Evolutionary conservation across 1,140 invertebrate species (phyloP).

Genomic region (Macrosteles quadrilineatus): DNA sequence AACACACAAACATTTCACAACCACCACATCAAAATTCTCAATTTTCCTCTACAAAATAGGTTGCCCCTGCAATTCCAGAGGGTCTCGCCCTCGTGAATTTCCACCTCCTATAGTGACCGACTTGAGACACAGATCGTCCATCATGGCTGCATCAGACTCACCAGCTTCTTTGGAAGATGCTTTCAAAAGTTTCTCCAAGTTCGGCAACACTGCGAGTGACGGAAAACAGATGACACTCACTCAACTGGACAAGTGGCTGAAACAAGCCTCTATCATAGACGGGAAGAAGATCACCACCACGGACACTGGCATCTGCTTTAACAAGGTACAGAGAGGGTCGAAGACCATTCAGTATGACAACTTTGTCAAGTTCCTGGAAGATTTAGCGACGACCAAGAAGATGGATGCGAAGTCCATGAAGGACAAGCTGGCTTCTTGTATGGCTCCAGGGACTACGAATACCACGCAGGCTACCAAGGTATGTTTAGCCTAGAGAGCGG

Average conservation of each 20-base stretch:
- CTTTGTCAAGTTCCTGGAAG: constrained; percentile 79
- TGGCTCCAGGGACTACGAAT: constrained; percentile 63
- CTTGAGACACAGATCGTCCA: too few relatives aligned
- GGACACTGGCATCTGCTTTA: constrained; percentile 68
- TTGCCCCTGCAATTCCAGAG: constrained; percentile 12
- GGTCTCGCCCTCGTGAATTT: too few relatives aligned
- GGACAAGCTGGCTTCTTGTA: constrained; percentile 72
- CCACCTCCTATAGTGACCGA: too few relatives aligned
- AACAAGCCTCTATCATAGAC: constrained; percentile 72
- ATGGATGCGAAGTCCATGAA: constrained; percentile 71
- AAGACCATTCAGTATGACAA: constrained; percentile 52
- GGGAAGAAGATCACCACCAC: constrained; percentile 68
- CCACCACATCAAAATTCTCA: too few relatives aligned
- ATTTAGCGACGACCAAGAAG: constrained; percentile 77
- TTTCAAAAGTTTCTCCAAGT: constrained; percentile 78
- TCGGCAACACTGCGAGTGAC: constrained; percentile 79
- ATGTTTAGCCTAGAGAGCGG: too few relatives aligned
- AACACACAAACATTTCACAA: too few relatives aligned
- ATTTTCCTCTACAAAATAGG: neutral
- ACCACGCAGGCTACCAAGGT: constrained; percentile 40
- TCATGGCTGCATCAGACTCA: too few relatives aligned
- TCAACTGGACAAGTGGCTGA: constrained; percentile 77
- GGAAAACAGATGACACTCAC: constrained; percentile 67
- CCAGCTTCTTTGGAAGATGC: constrained; percentile 52
- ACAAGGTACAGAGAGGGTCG: constrained; percentile 60